A percentile compares a stretch with the other conserved stretches of the same genome.
phyloP scores from a whole-genome alignment of 2,113 vertebrate genomes.

The Piprites chloris region DNA sequence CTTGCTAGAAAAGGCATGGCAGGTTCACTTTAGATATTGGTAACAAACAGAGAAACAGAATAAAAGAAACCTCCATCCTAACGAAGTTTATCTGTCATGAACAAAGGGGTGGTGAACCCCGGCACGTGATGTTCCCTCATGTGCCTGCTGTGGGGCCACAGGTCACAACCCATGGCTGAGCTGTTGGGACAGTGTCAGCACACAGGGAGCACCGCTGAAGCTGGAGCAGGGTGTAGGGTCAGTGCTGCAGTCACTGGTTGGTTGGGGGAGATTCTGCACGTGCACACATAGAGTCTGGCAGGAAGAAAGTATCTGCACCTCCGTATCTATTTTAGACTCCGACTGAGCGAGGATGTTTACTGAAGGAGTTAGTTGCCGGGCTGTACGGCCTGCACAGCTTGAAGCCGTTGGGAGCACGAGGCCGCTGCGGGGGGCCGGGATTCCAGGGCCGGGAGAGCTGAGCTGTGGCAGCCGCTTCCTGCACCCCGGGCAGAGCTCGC shows the following conservation, averaged over 20 bases:
- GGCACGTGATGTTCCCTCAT: accelerated
- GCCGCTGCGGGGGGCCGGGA: neutral
- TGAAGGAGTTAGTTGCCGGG: neutral
- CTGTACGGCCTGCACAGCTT: neutral
- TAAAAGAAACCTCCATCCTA: neutral
- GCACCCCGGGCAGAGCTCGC: accelerated
- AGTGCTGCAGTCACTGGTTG: neutral
- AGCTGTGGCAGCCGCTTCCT: neutral
- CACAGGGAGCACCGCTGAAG: accelerated
- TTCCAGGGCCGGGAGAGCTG: too few relatives aligned
- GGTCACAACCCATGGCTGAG: neutral
- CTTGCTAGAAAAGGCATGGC: neutral
- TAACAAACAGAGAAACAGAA: neutral
- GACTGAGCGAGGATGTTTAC: neutral
- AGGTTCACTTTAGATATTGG: neutral
- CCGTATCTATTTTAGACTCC: neutral
- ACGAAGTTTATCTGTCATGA: neutral
- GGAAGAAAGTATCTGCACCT: neutral
- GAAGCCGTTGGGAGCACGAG: neutral
- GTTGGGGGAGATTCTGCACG: accelerated
- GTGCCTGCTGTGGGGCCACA: too few relatives aligned
- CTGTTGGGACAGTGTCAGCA: neutral
- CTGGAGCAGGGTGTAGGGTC: neutral
- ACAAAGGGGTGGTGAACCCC: neutral
- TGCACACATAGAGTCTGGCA: neutral